These are phyloP conservation scores for Gibbula magus DNA, from an alignment of 2,888 invertebrate species.

Conservation along the genomic window DNA sequence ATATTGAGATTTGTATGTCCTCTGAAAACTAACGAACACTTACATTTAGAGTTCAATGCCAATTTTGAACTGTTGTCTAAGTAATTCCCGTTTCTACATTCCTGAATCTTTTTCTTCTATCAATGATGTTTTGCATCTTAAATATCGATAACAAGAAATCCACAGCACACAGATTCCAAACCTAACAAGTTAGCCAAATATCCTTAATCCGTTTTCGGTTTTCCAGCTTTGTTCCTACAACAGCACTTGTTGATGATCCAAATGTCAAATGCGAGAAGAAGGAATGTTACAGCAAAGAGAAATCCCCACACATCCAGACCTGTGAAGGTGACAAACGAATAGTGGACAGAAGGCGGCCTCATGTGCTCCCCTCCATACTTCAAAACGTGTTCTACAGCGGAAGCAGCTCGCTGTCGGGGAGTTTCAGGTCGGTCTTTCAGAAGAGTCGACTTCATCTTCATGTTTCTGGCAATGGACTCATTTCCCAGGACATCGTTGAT, in stretches of 20 bases:
- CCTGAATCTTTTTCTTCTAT: no score
- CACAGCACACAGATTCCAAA: no score
- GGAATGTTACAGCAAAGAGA: slow-evolving; percentile 3
- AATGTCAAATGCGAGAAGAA: not conserved
- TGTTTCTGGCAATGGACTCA: slow-evolving; percentile 31
- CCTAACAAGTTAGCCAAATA: no score
- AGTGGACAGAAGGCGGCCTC: slow-evolving; percentile 37
- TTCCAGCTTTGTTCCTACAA: not conserved
- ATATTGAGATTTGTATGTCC: no score
- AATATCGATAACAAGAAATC: no score
- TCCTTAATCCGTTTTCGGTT: not conserved
- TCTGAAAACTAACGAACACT: no score
- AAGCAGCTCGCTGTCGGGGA: slow-evolving; percentile 48
- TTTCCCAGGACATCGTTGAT: slow-evolving; percentile 39
- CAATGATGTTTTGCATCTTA: no score
- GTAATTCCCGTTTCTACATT: no score
- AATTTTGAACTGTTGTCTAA: no score
- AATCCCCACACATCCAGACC: slow-evolving; percentile 28
- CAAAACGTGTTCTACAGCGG: slow-evolving; percentile 57
- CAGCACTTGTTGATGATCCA: not conserved
- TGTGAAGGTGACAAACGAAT: slow-evolving; percentile 25
- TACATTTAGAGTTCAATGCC: no score
- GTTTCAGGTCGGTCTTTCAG: slow-evolving; percentile 39
- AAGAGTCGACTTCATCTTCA: slow-evolving; percentile 45
- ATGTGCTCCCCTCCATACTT: slow-evolving; percentile 53